Evolutionary conservation across 1,140 invertebrate species (phyloP).

Genomic region (Temnothorax nylanderi): DNA sequence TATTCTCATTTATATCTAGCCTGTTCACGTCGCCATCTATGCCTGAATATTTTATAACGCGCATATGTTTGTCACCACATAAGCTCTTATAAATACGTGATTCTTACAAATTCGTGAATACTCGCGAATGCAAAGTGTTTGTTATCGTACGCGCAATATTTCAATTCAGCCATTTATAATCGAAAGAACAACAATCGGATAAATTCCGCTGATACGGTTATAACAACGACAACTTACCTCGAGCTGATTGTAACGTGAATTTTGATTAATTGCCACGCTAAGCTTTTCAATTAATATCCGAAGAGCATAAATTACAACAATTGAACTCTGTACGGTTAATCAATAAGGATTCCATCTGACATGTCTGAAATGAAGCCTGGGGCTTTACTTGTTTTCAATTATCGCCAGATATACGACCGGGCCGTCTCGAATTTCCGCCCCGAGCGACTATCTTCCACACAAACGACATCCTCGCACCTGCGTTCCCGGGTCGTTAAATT

Average conservation of each 20-base stretch:
- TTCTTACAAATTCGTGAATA: background rate
- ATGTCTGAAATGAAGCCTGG: background rate
- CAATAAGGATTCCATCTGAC: conserved; percentile 13
- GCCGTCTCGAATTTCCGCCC: background rate
- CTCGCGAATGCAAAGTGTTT: background rate
- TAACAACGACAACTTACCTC: background rate
- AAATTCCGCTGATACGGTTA: background rate
- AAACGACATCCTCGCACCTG: background rate
- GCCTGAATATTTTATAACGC: conserved; percentile 16
- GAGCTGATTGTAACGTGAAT: background rate
- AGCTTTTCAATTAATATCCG: background rate
- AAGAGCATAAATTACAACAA: background rate
- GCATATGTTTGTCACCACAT: background rate
- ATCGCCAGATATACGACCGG: background rate
- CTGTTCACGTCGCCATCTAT: background rate
- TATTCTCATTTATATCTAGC: background rate
- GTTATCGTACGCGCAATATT: background rate
- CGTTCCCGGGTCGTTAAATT: background rate
- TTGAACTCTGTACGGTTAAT: background rate
- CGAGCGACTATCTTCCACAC: background rate
- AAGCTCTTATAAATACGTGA: background rate
- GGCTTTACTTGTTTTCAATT: background rate
- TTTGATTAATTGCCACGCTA: background rate
- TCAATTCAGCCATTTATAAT: background rate
- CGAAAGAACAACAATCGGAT: background rate